A percentile compares a stretch with the other conserved stretches of the same genome.
Conservation (phyloP, 2,888 invertebrate species). For the Entomobrya multifasciata region DNA sequence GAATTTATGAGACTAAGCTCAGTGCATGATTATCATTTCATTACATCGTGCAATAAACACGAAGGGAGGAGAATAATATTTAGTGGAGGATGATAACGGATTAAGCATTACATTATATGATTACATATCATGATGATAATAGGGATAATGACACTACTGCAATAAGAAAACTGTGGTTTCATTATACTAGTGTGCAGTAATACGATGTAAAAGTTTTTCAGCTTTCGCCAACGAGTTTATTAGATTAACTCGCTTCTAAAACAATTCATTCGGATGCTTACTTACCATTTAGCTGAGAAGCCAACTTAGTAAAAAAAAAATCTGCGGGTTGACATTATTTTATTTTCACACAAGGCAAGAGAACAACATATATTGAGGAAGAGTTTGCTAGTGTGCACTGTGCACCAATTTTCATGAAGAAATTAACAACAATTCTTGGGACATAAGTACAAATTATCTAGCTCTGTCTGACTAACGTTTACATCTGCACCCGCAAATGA, state of each 20-base stretch:
- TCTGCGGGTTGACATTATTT: neutral
- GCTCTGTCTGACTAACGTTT: too few species aligned
- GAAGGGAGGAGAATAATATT: slow-evolving; percentile 44
- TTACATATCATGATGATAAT: neutral
- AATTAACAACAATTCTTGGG: too few species aligned
- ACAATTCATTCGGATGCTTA: slow-evolving; percentile 11
- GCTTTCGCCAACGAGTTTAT: slow-evolving; percentile 5
- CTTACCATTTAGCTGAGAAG: neutral
- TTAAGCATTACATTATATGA: neutral
- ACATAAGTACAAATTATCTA: too few species aligned
- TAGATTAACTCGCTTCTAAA: slow-evolving; percentile 32
- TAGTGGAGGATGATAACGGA: neutral
- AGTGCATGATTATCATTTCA: slow-evolving; percentile 65
- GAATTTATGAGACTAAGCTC: slow-evolving; percentile 62
- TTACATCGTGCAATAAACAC: slow-evolving; percentile 60
- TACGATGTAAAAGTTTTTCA: neutral
- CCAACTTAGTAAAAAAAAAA: neutral
- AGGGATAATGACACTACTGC: neutral
- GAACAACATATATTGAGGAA: neutral
- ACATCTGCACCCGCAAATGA: too few species aligned
- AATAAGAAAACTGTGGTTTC: neutral
- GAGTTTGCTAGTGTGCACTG: too few species aligned
- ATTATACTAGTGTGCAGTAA: too few species aligned
- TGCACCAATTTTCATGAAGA: too few species aligned
- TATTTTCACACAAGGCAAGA: neutral